These are phyloP conservation scores for Clarias gariepinus DNA, from an alignment of 2,113 vertebrate species.

Conservation along the genomic window DNA sequence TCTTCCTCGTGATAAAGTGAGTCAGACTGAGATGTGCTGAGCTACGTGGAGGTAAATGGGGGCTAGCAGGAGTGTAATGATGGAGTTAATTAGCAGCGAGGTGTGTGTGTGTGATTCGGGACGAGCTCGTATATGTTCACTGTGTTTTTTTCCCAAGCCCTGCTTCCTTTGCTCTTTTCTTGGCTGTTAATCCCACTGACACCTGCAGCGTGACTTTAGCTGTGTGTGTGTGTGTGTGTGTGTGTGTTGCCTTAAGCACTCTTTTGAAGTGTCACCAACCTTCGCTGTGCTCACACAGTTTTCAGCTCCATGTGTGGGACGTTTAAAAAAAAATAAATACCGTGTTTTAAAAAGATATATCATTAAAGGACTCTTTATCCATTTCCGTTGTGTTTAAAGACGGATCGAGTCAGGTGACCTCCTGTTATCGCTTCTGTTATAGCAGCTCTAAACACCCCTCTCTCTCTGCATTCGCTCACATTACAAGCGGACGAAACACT, in stretches of 20 bases:
- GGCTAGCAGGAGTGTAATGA: slow-evolving; percentile 10
- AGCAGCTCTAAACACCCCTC: too few relatives aligned
- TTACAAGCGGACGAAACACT: too few relatives aligned
- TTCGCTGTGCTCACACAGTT: background rate
- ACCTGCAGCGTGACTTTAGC: background rate
- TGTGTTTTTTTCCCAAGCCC: background rate
- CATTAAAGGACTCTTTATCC: background rate
- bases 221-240: background rate
- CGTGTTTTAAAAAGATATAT: background rate
- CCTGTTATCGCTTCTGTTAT: too few relatives aligned
- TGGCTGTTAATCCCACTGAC: slow-evolving; percentile 4
- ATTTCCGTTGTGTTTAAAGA: background rate
- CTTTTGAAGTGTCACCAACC: background rate
- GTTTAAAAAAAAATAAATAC: background rate
- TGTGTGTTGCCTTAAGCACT: background rate
- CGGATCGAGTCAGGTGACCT: too few relatives aligned
- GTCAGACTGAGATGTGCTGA: background rate
- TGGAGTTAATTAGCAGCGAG: slow-evolving; percentile 22
- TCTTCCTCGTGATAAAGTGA: background rate
- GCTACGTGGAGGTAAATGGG: background rate
- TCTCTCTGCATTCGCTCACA: too few relatives aligned
- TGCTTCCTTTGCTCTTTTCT: background rate
- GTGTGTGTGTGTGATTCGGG: background rate
- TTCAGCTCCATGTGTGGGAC: background rate
- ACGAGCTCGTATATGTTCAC: background rate